Conservation (phyloP, 2,113 vertebrate genomes). For the Anguilla rostrata region DNA sequence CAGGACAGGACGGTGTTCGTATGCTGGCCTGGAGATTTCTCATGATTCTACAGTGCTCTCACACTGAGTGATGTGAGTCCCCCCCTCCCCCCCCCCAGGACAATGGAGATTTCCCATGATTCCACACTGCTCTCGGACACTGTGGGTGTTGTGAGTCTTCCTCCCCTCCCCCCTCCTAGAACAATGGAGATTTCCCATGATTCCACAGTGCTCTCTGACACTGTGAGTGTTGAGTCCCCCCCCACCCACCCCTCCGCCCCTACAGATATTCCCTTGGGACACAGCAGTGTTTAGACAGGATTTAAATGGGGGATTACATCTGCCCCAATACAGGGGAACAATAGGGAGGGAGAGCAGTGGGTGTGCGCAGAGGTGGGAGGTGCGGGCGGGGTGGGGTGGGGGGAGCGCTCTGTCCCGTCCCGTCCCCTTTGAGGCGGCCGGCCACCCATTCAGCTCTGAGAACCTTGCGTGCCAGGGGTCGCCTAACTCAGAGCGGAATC, state of each 20-base stretch:
- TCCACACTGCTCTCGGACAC: not conserved
- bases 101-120: not conserved
- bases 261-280: constrained; percentile 53
- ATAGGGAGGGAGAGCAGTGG: constrained; percentile 35
- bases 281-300: constrained; percentile 60
- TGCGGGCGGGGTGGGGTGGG: not conserved
- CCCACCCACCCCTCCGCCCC: too few relatives aligned
- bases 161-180: too few relatives aligned
- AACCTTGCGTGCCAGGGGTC: constrained; percentile 43
- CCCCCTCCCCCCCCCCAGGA: not conserved
- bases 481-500: constrained; percentile 56
- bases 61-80: not conserved
- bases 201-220: not conserved
- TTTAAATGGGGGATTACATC: constrained; percentile 70
- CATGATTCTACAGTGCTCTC: not conserved
- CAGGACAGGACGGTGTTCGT: not conserved
- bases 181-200: not conserved
- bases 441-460: constrained; percentile 71
- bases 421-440: constrained; percentile 38
- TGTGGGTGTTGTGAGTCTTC: not conserved
- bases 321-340: constrained; percentile 61
- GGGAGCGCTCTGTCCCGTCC: constrained; percentile 45
- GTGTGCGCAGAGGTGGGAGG: constrained; percentile 17
- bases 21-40: not conserved
- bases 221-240: not conserved